Percentiles rank a stretch among this genome's conserved stretches.
These are phyloP conservation scores for Spodoptera litura DNA, from an alignment of 1,140 invertebrate genomes.

Conservation along the genomic window DNA sequence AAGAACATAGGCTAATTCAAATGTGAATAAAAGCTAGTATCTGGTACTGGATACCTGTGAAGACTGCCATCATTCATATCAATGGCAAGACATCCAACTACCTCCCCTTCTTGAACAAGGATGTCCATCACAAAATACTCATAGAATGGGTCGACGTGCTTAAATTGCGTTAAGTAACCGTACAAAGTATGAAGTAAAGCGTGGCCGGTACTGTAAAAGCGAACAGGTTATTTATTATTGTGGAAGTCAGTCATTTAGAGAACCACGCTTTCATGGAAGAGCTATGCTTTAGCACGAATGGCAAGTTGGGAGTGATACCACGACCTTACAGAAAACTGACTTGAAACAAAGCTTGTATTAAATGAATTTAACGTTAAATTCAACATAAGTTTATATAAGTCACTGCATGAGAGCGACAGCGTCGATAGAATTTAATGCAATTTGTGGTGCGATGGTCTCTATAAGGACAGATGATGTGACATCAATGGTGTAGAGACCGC, in stretches of 20 bases:
- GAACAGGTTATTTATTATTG: background rate
- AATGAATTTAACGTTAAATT: too few species aligned
- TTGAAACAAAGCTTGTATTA: too few species aligned
- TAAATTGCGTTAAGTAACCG: slow-evolving; percentile 97
- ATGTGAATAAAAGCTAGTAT: too few species aligned
- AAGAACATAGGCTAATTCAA: too few species aligned
- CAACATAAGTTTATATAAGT: too few species aligned
- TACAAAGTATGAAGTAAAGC: slow-evolving; percentile 98
- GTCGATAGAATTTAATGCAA: background rate
- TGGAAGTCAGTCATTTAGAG: too few species aligned
- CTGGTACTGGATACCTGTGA: slow-evolving; percentile 89
- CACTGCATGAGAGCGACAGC: too few species aligned
- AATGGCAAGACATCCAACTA: slow-evolving; percentile 97
- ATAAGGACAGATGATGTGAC: background rate
- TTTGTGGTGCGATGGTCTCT: background rate
- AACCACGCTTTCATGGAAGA: too few species aligned
- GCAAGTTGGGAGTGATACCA: too few species aligned
- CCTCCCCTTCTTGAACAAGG: slow-evolving; percentile 96
- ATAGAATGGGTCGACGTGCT: slow-evolving; percentile 98
- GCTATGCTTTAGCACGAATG: too few species aligned
- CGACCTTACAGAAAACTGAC: too few species aligned
- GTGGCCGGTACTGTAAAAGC: slow-evolving; percentile 94
- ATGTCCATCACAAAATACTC: slow-evolving; percentile 99
- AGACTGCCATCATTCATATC: slow-evolving; percentile 98
- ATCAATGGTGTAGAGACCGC: background rate